phyloP scores from a whole-genome alignment of 2,797 vertebrate species.

The Brotula barbata region DNA sequence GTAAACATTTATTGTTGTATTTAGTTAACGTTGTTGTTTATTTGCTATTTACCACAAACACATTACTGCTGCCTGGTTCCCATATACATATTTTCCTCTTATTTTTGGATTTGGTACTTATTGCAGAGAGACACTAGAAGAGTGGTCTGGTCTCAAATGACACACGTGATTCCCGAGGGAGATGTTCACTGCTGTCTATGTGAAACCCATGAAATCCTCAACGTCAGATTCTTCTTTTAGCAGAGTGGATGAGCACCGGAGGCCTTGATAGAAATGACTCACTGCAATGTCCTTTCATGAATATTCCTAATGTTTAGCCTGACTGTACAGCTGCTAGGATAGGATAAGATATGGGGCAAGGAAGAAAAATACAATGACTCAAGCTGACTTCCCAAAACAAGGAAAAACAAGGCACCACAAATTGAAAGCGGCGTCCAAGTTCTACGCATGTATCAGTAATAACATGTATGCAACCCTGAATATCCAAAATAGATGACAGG shows the following conservation, averaged over 20 bases:
- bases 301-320: too few relatives aligned
- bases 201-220: neutral
- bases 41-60: neutral
- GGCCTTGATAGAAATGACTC: too few relatives aligned
- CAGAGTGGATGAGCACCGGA: too few relatives aligned
- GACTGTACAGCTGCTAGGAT: too few relatives aligned
- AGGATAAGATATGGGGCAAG: neutral
- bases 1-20: slow-evolving; percentile 9
- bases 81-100: neutral
- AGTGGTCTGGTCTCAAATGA: neutral
- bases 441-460: too few relatives aligned
- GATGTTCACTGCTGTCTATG: neutral
- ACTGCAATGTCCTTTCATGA: too few relatives aligned
- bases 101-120: slow-evolving; percentile 7
- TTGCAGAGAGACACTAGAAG: neutral
- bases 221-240: neutral
- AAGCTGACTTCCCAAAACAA: too few relatives aligned
- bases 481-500: too few relatives aligned
- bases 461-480: too few relatives aligned
- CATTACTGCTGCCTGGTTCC: neutral
- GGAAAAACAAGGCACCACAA: too few relatives aligned
- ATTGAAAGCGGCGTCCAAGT: too few relatives aligned
- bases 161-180: neutral
- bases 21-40: too few relatives aligned
- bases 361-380: neutral